A percentile compares a stretch with the other conserved stretches of the same genome.
Evolutionary conservation across 2,797 vertebrate species (phyloP).

Genomic region (Forpus xanthops): DNA sequence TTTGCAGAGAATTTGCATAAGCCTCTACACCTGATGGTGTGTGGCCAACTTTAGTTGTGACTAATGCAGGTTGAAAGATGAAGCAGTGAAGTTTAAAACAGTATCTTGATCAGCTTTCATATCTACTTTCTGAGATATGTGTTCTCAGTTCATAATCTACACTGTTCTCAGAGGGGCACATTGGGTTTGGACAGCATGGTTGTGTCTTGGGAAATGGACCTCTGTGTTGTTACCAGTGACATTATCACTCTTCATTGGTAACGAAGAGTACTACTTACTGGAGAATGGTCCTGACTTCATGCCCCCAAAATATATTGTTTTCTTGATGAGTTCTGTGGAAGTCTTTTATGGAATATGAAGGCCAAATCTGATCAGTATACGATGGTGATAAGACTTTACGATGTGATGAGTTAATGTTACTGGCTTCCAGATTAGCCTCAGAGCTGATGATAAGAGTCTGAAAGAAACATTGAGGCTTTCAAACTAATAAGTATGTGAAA

Average conservation of each 20-base stretch:
- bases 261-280: neutral
- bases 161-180: neutral
- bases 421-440: neutral
- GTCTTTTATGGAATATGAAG: neutral
- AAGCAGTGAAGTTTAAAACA: neutral
- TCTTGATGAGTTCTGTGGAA: neutral
- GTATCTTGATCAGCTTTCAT: neutral
- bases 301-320: neutral
- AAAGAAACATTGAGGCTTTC: neutral
- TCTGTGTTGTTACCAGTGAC: neutral
- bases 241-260: neutral
- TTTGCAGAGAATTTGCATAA: neutral
- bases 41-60: neutral
- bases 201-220: neutral
- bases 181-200: neutral
- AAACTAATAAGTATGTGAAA: neutral
- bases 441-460: neutral
- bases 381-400: neutral
- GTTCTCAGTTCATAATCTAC: fast-evolving
- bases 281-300: neutral
- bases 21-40: neutral
- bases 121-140: neutral
- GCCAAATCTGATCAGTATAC: neutral
- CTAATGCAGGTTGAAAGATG: neutral
- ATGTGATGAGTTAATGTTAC: no score